A percentile compares a stretch with the other conserved stretches of the same genome.
These are phyloP conservation scores for Dendrocincla tyrannina DNA, from an alignment of 2,797 vertebrate genomes.

Conservation along the genomic window DNA sequence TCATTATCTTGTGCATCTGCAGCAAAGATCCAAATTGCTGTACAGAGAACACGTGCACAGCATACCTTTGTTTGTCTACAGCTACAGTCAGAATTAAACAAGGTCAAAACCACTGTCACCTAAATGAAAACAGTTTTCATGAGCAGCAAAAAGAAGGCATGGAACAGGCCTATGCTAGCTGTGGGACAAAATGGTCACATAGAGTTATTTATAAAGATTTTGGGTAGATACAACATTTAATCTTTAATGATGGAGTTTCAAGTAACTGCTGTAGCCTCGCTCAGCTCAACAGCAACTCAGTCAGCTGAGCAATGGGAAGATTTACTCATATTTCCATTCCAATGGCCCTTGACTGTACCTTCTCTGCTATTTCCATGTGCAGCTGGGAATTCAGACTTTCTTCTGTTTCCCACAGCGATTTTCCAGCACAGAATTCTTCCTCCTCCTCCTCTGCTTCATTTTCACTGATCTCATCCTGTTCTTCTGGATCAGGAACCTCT, in stretches of 20 bases:
- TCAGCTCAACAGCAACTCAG: neutral
- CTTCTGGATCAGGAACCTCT: conserved; percentile 64
- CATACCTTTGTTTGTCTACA: neutral
- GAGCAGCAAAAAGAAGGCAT: neutral
- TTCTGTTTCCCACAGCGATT: conserved; percentile 64
- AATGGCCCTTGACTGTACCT: conserved; percentile 56
- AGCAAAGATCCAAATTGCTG: neutral
- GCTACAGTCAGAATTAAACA: neutral
- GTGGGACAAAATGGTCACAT: neutral
- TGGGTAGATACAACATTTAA: neutral
- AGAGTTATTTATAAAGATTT: neutral
- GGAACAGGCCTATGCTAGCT: neutral
- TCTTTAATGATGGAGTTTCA: neutral
- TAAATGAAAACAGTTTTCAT: neutral
- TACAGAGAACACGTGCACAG: neutral
- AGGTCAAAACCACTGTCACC: neutral
- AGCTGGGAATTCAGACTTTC: conserved; percentile 58
- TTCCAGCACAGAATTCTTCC: conserved; percentile 77
- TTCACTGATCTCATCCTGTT: conserved; percentile 75
- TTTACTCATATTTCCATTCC: neutral
- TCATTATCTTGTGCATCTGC: neutral
- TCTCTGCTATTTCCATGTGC: conserved; percentile 71
- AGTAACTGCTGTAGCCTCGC: neutral
- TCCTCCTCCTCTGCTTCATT: conserved; percentile 78
- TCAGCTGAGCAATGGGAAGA: neutral